Evolutionary conservation across 2,113 vertebrate species (phyloP).

Genomic region (Dromaius novaehollandiae): DNA sequence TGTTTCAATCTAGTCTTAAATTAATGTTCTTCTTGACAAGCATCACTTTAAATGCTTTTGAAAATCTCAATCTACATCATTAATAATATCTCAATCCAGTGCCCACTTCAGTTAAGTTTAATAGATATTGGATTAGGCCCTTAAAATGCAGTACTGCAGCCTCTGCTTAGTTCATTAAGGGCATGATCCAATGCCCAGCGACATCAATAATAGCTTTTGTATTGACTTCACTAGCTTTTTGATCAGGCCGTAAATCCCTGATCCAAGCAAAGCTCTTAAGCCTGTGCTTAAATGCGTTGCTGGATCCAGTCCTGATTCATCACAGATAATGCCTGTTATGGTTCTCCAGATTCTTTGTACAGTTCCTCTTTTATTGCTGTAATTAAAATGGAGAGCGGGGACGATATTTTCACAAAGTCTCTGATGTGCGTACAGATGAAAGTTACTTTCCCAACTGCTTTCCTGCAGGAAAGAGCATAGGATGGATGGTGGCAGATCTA

Average conservation of each 20-base stretch:
- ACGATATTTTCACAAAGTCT: constrained; percentile 18
- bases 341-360: neutral
- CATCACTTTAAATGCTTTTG: neutral
- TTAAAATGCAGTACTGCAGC: neutral
- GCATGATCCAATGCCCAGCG: neutral
- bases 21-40: neutral
- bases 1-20: constrained; percentile 1
- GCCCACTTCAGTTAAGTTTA: neutral
- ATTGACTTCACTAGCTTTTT: constrained; percentile 43
- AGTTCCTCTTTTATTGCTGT: neutral
- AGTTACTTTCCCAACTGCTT: constrained; percentile 12
- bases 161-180: constrained; percentile 54
- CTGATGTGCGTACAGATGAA: neutral
- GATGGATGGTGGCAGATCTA: neutral
- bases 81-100: neutral
- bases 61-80: neutral
- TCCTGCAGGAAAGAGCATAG: neutral
- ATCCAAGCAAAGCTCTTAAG: constrained; percentile 27
- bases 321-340: neutral
- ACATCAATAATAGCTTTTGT: constrained; percentile 46
- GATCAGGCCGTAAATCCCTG: neutral
- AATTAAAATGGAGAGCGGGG: constrained; percentile 26
- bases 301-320: neutral
- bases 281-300: constrained; percentile 13
- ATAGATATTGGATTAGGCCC: neutral